Evolutionary conservation across 2,888 invertebrate genomes (phyloP), one percentile per base, ranked within the genome.

Genomic region (Orchesellides sinensis): DNA sequence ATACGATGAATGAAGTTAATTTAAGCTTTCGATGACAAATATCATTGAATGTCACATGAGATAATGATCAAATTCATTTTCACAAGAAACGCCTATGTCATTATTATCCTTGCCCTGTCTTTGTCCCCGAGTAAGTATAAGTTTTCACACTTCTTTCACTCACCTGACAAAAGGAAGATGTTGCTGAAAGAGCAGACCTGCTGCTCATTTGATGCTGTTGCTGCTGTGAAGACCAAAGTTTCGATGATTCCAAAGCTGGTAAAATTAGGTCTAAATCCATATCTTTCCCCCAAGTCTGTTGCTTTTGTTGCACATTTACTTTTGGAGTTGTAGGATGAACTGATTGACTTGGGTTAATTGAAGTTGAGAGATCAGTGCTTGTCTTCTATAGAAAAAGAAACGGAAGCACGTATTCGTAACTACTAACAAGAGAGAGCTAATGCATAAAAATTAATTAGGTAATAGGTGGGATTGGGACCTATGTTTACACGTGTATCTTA

Each of bases 251-350:
- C 12, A 83, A 70, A 27, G 87, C 88, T 65, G 87, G 87, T 32
- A 86, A 82, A 80, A 87, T 86, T 23, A 87, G 77, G 74, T 88
- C 88, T 56, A 88, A 78, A 56, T 88, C 87, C 59, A 87, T 85
- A 79, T 88, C 86, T 82, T 86, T 86, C 69, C 85, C 85, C 82
- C 86, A 85, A 63, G 59, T 77, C 47, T 83, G 78, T 47, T 73
- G 84, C 29, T 69, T 79, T 78, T 79, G 83, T 66, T 79, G 74
- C 54, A 63, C 25, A 59, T 68, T 72, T 49, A 45, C 29, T 72
- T 80, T 80, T n/a, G 81, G 81, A 29, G 75, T 75, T 40, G 59
- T 25, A 17, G 74, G 68, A 63, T 35, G 61, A 56, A 59, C 68
- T 56, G 80, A 66, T 74, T 82, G 81, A 32, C 40, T 75, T 52